Conservation (phyloP, 1,140 invertebrate genomes). For the Stenopsyche tienmushanensis region DNA sequence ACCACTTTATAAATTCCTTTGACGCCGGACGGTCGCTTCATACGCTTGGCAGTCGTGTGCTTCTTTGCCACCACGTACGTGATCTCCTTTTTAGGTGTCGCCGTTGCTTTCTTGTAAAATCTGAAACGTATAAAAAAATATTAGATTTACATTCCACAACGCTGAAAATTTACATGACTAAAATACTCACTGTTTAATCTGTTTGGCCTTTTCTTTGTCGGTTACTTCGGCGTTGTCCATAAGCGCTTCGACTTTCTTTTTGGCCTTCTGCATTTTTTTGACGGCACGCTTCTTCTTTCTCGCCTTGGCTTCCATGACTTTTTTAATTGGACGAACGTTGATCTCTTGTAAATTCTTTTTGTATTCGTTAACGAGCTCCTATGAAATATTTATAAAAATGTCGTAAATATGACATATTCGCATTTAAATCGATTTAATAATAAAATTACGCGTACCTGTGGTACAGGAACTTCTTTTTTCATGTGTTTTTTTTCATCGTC, state of each 20-base stretch:
- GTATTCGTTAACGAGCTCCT: slow-evolving; percentile 72
- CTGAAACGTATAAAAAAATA: slow-evolving; percentile 54
- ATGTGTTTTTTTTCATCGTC: slow-evolving; percentile 93
- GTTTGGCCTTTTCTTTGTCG: slow-evolving; percentile 87
- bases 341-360: slow-evolving; percentile 80
- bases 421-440: slow-evolving; percentile 1
- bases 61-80: slow-evolving; percentile 96
- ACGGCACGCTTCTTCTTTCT: slow-evolving; percentile 91
- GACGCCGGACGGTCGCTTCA: slow-evolving; percentile 78
- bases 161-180: too few relatives aligned
- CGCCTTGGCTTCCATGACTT: slow-evolving; percentile 97
- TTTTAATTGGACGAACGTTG: slow-evolving; percentile 94
- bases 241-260: slow-evolving; percentile 92
- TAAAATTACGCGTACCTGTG: slow-evolving; percentile 59
- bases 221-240: slow-evolving; percentile 88
- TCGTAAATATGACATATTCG: neutral
- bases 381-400: slow-evolving; percentile 34
- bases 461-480: slow-evolving; percentile 73
- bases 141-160: too few relatives aligned
- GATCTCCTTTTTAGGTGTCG: slow-evolving; percentile 83
- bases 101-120: slow-evolving; percentile 89
- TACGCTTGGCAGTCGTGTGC: slow-evolving; percentile 72
- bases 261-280: slow-evolving; percentile 87
- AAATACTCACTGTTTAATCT: slow-evolving; percentile 78
- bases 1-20: slow-evolving; percentile 94